These are phyloP conservation scores for Agrotis exclamationis DNA, from an alignment of 2,888 invertebrate genomes.

Conservation along the genomic window DNA sequence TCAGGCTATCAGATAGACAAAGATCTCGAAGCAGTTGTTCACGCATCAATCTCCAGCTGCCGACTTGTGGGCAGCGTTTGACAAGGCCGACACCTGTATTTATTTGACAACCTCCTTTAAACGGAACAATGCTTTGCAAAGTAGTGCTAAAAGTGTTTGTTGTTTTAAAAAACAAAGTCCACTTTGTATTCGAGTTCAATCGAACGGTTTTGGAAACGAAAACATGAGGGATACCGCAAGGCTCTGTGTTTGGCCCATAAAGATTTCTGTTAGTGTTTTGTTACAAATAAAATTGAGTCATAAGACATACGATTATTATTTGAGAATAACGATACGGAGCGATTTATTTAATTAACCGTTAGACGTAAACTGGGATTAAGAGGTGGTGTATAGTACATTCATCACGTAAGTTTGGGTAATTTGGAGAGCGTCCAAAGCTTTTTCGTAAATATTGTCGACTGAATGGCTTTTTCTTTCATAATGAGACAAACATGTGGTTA, in stretches of 20 bases:
- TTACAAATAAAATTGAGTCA: conserved; percentile 39
- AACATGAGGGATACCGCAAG: conserved; percentile 66
- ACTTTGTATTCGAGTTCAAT: conserved; percentile 64
- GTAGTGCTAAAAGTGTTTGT: conserved; percentile 59
- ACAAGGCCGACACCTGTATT: conserved; percentile 74
- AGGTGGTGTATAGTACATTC: conserved; percentile 75
- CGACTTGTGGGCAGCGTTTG: conserved; percentile 76
- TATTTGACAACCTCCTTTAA: conserved; percentile 70
- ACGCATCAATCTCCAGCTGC: conserved; percentile 71
- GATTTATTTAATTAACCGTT: conserved; percentile 79
- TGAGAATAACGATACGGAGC: conserved; percentile 61
- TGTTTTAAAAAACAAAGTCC: conserved; percentile 57
- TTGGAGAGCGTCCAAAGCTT: conserved; percentile 82
- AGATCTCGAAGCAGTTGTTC: conserved; percentile 75
- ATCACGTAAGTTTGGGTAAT: conserved; percentile 77
- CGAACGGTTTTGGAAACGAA: conserved; percentile 55
- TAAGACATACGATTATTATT: conserved; percentile 60
- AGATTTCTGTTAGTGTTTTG: conserved; percentile 35
- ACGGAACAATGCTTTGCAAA: conserved; percentile 59
- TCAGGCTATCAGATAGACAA: conserved; percentile 73
- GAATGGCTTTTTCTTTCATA: conserved; percentile 59
- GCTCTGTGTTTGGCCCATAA: conserved; percentile 58
- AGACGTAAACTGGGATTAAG: conserved; percentile 74
- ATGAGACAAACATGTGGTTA: conserved; percentile 52
- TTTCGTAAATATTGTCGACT: conserved; percentile 62